These are phyloP conservation scores for Tyto alba DNA, from an alignment of 2,113 vertebrate species.

Conservation along the genomic window DNA sequence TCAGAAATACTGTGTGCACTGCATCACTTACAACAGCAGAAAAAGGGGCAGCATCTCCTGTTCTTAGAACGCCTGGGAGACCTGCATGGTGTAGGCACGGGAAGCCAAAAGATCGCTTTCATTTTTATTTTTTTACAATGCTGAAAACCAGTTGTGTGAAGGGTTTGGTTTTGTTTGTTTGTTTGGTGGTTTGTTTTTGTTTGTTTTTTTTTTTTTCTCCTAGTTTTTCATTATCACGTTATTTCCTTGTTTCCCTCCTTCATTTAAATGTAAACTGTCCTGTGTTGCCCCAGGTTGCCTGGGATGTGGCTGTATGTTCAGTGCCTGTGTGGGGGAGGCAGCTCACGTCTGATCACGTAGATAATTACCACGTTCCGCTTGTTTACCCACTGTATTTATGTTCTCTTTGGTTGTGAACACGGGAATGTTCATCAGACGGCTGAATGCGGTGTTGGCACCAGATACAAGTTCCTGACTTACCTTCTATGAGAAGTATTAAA, in stretches of 20 bases:
- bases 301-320: not conserved
- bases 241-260: not conserved
- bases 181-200: no score
- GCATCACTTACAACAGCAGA: conserved; percentile 29
- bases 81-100: not conserved
- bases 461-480: not conserved
- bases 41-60: not conserved
- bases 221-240: not conserved
- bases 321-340: not conserved
- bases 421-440: not conserved
- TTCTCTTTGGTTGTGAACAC: not conserved
- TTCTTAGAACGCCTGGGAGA: not conserved
- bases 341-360: not conserved
- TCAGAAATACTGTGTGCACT: conserved; percentile 31
- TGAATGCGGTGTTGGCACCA: not conserved
- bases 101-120: not conserved
- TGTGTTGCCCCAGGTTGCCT: not conserved
- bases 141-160: conserved; percentile 7
- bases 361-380: not conserved
- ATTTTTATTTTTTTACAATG: not conserved
- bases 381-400: not conserved
- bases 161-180: not conserved
- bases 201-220: not conserved
- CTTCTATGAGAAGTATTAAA: not conserved
- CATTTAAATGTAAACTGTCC: not conserved